Base-by-base conservation (phyloP, 1,140 invertebrate species). In the Macrosteles quadrilineatus region DNA sequence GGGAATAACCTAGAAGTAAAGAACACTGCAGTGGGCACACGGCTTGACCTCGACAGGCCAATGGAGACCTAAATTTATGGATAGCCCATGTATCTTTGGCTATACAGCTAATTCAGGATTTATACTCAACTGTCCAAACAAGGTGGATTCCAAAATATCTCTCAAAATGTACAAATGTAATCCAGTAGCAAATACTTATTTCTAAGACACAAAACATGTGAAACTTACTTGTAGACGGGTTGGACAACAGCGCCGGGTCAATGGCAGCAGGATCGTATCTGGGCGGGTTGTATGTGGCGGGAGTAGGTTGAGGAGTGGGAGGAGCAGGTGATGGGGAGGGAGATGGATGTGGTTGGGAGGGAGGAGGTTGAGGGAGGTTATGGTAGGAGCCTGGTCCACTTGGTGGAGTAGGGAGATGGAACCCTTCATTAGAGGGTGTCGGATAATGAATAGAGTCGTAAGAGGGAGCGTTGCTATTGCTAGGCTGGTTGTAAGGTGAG, bases 261-360 rank as follows among this genome's bases (percentile, higher is more conserved):
- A 21, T n/a, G n/a, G 47, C 59, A 19, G 19, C 17, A n/a, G 32
- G 29, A 21, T 57, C 17, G 43, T 64, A 64, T 14, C 14, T 36
- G 4, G 32, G 32, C 32, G 4, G 14, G n/a, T 21, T 50, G 47
- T 50, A 4, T 9, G 21, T 21, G 27, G 59, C 14, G 6, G 47
- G 32, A 1, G 2, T 27, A 25, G 53, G 27, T 17, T 65, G 14
- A 21, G 69, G 68, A 43, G 21, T 67, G 25, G 32, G 31, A 31
- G 36, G 57, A 23, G 76, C 17, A 63, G 65, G 27, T 19, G 77
- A 77, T 25, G 79, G 76, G 19, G 76, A 77, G 12, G 78, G 76
- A 31, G 77, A 75, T 50, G 79, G 79, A 9, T 14, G 74, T 78
- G 47, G 47, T 1, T 23, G n/a, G 21, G 32, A 36, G 55, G 47